phyloP scores from a whole-genome alignment of 2,113 vertebrate genomes.

The Chloroceryle aenea region DNA sequence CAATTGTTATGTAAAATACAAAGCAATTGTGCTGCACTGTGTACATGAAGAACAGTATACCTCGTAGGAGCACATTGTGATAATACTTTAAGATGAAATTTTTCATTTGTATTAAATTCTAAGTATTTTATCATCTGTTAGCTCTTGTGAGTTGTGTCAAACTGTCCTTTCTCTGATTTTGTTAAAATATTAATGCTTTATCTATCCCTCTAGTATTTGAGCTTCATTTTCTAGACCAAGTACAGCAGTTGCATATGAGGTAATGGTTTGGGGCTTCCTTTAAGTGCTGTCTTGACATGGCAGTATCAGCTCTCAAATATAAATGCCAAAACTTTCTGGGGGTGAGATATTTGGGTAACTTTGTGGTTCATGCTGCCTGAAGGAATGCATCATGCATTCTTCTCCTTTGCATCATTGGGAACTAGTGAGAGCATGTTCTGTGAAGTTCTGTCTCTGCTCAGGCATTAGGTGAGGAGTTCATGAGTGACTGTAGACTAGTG shows the following conservation, averaged over 20 bases:
- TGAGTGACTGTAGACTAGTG: background rate
- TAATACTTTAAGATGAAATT: background rate
- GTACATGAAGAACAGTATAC: background rate
- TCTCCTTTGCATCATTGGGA: background rate
- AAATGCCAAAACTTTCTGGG: background rate
- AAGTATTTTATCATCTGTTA: background rate
- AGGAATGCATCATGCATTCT: background rate
- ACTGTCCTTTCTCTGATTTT: background rate
- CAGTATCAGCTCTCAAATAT: background rate
- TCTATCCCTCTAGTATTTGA: background rate
- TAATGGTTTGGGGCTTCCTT: background rate
- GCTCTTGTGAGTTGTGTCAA: background rate
- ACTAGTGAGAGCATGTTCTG: background rate
- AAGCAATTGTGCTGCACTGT: background rate
- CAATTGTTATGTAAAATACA: background rate
- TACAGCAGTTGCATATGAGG: background rate
- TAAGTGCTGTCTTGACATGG: background rate
- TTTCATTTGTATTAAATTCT: background rate
- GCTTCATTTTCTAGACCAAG: background rate
- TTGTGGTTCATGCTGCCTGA: background rate
- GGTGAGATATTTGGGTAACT: background rate
- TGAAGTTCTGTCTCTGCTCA: background rate
- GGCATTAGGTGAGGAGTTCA: background rate
- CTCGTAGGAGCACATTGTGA: background rate
- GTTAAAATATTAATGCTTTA: background rate